phyloP scores from a whole-genome alignment of 2,797 vertebrate species.

The Sardinella longiceps region DNA sequence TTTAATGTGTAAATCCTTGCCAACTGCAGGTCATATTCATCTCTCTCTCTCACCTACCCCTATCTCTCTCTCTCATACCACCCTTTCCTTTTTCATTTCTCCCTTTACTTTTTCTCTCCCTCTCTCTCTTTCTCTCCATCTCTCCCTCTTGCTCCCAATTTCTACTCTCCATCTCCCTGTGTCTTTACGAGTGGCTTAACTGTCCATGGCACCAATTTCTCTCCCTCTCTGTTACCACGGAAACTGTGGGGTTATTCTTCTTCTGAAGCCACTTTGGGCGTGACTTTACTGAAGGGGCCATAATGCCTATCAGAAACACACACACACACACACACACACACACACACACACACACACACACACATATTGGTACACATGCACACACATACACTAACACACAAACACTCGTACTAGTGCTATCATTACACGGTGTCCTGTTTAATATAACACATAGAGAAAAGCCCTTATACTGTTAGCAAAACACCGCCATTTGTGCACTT shows the following conservation, averaged over 20 bases:
- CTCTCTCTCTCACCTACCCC: not conserved
- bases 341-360: not conserved
- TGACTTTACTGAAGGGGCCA: conserved; percentile 31
- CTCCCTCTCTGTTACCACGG: conserved; percentile 40
- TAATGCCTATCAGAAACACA: not conserved
- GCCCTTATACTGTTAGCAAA: no score
- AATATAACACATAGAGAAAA: no score
- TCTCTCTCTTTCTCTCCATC: not conserved
- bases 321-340: not conserved
- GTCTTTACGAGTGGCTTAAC: conserved; percentile 39
- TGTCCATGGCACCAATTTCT: conserved; percentile 23
- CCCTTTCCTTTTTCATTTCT: not conserved
- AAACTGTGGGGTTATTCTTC: conserved; percentile 38
- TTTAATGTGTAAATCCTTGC: not conserved
- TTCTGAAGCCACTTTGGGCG: conserved; percentile 24
- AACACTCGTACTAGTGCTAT: not conserved
- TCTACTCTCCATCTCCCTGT: not conserved
- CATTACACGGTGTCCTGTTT: not conserved
- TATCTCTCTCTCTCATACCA: not conserved
- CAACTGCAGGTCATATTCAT: not conserved
- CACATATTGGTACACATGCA: not conserved
- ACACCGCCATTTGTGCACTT: no score
- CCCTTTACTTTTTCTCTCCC: not conserved
- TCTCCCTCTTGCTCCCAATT: not conserved
- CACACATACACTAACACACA: not conserved